A percentile compares a stretch with the other conserved stretches of the same genome.
These are phyloP conservation scores for Lutjanus argentimaculatus DNA, from an alignment of 2,797 vertebrate species.

Conservation along the genomic window DNA sequence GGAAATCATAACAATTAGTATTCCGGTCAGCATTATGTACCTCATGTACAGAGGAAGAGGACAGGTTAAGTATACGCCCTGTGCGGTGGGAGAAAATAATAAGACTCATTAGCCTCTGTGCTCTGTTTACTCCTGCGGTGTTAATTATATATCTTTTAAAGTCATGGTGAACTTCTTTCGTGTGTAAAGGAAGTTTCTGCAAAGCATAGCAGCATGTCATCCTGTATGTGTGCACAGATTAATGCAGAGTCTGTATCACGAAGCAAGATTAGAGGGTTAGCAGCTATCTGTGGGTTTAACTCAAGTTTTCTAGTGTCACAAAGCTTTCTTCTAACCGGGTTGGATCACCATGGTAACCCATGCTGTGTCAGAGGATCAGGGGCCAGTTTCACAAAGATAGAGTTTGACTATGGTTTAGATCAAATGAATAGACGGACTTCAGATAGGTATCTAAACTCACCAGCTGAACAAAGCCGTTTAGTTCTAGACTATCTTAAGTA, in stretches of 20 bases:
- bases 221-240: neutral
- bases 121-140: slow-evolving; percentile 53
- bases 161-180: slow-evolving; percentile 33
- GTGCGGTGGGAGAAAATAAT: slow-evolving; percentile 58
- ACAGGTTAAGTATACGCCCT: slow-evolving; percentile 64
- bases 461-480: too few species aligned
- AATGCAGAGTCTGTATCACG: neutral
- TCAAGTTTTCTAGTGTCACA: too few species aligned
- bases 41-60: slow-evolving; percentile 51
- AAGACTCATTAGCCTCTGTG: slow-evolving; percentile 60
- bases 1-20: slow-evolving; percentile 67
- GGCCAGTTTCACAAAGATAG: too few species aligned
- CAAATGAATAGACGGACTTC: too few species aligned
- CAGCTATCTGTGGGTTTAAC: neutral
- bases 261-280: neutral
- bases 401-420: too few species aligned
- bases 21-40: slow-evolving; percentile 50
- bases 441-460: too few species aligned
- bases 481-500: too few species aligned
- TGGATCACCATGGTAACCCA: too few species aligned
- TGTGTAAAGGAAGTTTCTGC: slow-evolving; percentile 35
- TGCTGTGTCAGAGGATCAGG: too few species aligned
- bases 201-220: neutral
- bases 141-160: slow-evolving; percentile 41
- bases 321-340: too few species aligned